phyloP scores from a whole-genome alignment of 2,113 vertebrate genomes.

The Melanostigma gelatinosum region DNA sequence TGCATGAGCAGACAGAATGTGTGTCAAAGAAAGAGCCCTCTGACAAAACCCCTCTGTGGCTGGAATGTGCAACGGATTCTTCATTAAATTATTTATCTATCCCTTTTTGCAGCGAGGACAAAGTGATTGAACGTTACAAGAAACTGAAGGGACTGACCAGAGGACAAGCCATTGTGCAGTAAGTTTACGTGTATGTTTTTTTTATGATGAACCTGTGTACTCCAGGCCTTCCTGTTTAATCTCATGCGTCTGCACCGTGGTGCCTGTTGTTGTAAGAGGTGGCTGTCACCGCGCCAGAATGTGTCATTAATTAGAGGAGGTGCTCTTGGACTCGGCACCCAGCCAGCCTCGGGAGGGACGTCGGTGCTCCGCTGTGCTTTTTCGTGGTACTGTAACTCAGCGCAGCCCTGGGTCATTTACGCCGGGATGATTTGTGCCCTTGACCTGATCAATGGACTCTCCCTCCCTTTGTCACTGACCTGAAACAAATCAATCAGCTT shows the following conservation, averaged over 20 bases:
- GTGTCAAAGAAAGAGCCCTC: conserved; percentile 51
- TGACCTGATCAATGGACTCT: conserved; percentile 72
- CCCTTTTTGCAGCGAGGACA: conserved; percentile 90
- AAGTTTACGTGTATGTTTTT: conserved; percentile 77
- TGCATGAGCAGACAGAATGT: conserved; percentile 70
- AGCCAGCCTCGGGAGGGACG: conserved; percentile 36
- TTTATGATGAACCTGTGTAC: conserved; percentile 10
- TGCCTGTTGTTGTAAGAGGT: conserved; percentile 44
- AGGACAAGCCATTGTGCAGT: conserved; percentile 97
- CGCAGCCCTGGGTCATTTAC: conserved; percentile 48
- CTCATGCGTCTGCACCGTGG: conserved; percentile 5
- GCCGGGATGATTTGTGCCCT: conserved; percentile 70
- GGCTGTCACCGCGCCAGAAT: conserved; percentile 56
- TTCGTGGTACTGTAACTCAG: conserved; percentile 43
- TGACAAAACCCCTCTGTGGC: conserved; percentile 48
- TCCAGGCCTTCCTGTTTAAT: conserved; percentile 7
- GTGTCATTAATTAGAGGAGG: conserved; percentile 69
- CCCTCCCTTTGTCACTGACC: conserved; percentile 55
- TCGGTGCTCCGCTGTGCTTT: conserved; percentile 55
- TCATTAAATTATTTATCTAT: conserved; percentile 65
- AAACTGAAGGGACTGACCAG: conserved; percentile 92
- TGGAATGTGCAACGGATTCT: conserved; percentile 55
- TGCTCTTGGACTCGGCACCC: conserved; percentile 44
- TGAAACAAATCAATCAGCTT: conserved; percentile 66
- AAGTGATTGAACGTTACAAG: conserved; percentile 92